Evolutionary conservation across 2,797 vertebrate genomes (phyloP).

Genomic region (Premnoplex brunnescens): DNA sequence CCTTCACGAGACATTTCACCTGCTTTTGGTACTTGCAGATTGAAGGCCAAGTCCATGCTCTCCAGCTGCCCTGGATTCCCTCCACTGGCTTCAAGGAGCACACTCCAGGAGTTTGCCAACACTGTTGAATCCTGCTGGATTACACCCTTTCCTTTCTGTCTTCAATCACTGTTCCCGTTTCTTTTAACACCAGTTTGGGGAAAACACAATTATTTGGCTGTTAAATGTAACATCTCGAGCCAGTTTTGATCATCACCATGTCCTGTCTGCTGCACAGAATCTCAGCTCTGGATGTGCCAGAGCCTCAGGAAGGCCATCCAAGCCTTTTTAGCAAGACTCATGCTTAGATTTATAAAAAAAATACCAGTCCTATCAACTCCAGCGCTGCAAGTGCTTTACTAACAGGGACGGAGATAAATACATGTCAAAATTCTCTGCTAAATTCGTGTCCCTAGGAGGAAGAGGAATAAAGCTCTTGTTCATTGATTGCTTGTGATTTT

Average conservation of each 20-base stretch:
- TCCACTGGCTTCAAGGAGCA: not conserved
- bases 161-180: not conserved
- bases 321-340: not conserved
- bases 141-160: not conserved
- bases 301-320: not conserved
- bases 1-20: not conserved
- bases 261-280: not conserved
- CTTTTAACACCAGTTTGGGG: not conserved
- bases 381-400: not conserved
- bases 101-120: not conserved
- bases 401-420: not conserved
- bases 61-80: not conserved
- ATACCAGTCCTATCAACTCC: not conserved
- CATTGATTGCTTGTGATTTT: not conserved
- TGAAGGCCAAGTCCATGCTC: not conserved
- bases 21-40: not conserved
- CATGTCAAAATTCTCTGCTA: constrained; percentile 7
- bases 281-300: not conserved
- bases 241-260: not conserved
- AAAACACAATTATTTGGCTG: not conserved
- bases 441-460: not conserved
- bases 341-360: not conserved
- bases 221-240: not conserved
- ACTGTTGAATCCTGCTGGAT: not conserved
- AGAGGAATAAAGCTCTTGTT: not conserved